Evolutionary conservation across 1,140 invertebrate species (phyloP), one percentile per base, ranked within the genome.

Genomic region (Aethina tumida): DNA sequence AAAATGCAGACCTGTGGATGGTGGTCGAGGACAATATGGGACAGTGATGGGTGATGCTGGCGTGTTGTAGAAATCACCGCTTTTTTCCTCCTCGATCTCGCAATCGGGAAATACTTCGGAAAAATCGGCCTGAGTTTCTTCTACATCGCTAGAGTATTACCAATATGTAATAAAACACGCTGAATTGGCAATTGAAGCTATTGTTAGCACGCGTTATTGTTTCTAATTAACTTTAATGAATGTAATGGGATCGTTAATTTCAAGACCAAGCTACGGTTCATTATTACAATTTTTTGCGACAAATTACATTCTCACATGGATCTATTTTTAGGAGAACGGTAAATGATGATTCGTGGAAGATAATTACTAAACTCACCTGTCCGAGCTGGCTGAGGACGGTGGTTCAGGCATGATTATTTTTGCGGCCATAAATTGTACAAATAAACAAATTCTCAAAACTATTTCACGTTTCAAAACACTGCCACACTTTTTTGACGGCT

Each of bases 341-440:
- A 17, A n/a, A 18, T 7, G 35, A 13, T 16, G 22, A 31, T 18
- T 12, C 14, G 35, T 8, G 8, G 6, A 13, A 27, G 13, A n/a
- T n/a, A n/a, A n/a, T n/a, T 29, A n/a, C 27, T 5, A 29, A 29
- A 50, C 36, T 60, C 75, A 84, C 81, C 81, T 84, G 62, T 85
- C 82, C 18, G 82, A 86, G 64, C 82, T 87, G 38, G 82, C 83
- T 33, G 82, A 84, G 53, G 82, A 85, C 30, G 81, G 79, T 49
- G 81, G 81, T 66, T 86, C 81, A 49, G 77, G 73, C 52, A 70
- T 70, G 51, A 71, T 71, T 53, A 78, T 57, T 60, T 77, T 79
- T 35, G 75, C 74, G 65, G 78, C 75, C 77, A 81, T 81, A 33
- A n/a, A n/a, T n/a, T n/a, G n/a, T n/a, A n/a, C n/a, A n/a, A n/a